Percentiles rank a stretch among this genome's conserved stretches.
Conservation (phyloP, 2,888 invertebrate species). For the Polymixis flavicincta region DNA sequence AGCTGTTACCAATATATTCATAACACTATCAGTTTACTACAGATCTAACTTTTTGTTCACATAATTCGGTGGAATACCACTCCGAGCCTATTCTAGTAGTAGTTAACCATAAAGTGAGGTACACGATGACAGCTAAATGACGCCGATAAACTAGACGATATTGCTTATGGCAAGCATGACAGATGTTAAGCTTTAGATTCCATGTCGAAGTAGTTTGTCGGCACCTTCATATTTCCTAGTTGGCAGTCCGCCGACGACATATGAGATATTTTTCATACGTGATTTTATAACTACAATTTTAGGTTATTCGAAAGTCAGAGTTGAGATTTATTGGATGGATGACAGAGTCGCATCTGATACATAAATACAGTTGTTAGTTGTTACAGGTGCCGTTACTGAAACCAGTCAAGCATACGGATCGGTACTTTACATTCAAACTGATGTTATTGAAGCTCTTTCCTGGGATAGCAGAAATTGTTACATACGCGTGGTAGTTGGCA, state of each 20-base stretch:
- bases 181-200: conserved; percentile 32
- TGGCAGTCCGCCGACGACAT: conserved; percentile 38
- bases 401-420: conserved; percentile 23
- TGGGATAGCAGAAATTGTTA: neutral
- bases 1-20: conserved; percentile 3
- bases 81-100: conserved; percentile 1
- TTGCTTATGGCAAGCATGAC: conserved; percentile 19
- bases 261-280: conserved; percentile 32
- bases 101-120: conserved; percentile 8
- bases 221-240: conserved; percentile 32
- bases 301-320: conserved; percentile 50
- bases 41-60: conserved; percentile 14
- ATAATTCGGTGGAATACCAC: conserved; percentile 20
- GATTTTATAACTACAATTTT: conserved; percentile 51
- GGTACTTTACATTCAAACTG: neutral
- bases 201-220: conserved; percentile 36
- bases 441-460: neutral
- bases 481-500: conserved; percentile 27
- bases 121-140: conserved; percentile 33
- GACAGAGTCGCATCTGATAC: conserved; percentile 36
- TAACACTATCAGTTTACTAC: conserved; percentile 4
- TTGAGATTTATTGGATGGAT: conserved; percentile 44
- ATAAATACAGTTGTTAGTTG: conserved; percentile 35
- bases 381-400: conserved; percentile 42
- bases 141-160: conserved; percentile 32